A percentile compares a stretch with the other conserved stretches of the same genome.
Evolutionary conservation across 2,797 vertebrate genomes (phyloP).

Genomic region (Halcyon leucocephala): DNA sequence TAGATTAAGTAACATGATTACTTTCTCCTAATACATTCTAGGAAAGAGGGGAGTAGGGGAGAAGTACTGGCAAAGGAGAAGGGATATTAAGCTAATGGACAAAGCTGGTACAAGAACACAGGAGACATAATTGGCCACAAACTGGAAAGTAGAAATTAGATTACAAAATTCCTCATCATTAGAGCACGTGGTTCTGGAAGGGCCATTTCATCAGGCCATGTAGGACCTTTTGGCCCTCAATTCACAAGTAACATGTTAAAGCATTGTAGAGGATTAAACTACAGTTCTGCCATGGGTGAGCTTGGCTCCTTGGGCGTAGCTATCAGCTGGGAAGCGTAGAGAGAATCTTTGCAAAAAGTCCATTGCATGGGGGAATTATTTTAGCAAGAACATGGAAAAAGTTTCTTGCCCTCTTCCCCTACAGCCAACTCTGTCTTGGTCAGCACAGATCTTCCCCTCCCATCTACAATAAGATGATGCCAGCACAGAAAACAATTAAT

Average conservation of each 20-base stretch:
- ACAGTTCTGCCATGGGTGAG: not conserved
- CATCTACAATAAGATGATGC: not conserved
- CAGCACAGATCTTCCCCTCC: not conserved
- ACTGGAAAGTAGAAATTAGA: not conserved
- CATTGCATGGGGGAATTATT: not conserved
- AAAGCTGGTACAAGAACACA: not conserved
- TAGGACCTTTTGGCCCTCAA: not conserved
- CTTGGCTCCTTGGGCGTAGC: not conserved
- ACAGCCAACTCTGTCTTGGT: not conserved
- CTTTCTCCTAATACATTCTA: not conserved
- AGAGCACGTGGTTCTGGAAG: not conserved
- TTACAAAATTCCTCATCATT: not conserved
- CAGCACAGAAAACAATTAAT: not conserved
- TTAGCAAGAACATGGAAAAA: not conserved
- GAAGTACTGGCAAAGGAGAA: not conserved
- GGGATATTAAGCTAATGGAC: not conserved
- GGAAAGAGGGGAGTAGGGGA: slow-evolving; percentile 1
- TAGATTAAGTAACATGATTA: not conserved
- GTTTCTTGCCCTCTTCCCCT: not conserved
- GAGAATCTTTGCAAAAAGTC: not conserved
- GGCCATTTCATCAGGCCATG: not conserved
- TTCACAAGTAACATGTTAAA: not conserved
- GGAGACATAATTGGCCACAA: not conserved
- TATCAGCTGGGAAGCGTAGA: not conserved
- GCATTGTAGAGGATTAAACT: not conserved